phyloP scores from a whole-genome alignment of 2,888 invertebrate genomes.

The Rosalia funebris region DNA sequence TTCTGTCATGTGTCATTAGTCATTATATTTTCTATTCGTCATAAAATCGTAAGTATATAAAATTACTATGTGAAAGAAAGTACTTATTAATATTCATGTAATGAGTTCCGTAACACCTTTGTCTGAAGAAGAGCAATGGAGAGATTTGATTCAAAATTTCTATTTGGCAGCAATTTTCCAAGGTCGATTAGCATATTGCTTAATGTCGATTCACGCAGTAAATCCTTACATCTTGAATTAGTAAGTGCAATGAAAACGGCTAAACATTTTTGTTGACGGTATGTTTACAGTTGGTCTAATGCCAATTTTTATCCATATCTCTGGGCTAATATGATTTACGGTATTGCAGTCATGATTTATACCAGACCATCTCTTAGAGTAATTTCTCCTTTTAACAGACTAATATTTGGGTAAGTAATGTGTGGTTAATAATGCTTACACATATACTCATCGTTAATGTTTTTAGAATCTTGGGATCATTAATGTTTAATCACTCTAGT shows the following conservation, averaged over 20 bases:
- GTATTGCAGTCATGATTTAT: conserved; percentile 45
- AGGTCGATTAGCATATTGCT: conserved; percentile 57
- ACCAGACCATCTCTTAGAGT: conserved; percentile 42
- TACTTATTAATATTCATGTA: not conserved
- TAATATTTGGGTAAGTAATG: conserved; percentile 42
- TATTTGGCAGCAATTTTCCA: conserved; percentile 54
- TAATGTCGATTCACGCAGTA: conserved; percentile 60
- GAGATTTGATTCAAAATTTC: conserved; percentile 35
- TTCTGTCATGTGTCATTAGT: not conserved
- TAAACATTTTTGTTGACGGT: conserved; percentile 4
- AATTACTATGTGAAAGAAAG: not conserved
- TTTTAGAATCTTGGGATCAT: conserved; percentile 56
- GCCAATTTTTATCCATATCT: conserved; percentile 39
- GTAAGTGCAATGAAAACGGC: conserved; percentile 40
- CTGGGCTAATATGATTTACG: conserved; percentile 50
- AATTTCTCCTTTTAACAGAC: conserved; percentile 38
- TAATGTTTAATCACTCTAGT: conserved; percentile 58
- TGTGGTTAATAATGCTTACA: not conserved
- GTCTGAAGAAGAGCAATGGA: conserved; percentile 32
- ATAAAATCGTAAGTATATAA: not conserved
- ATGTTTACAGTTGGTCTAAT: conserved; percentile 28
- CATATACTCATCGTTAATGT: no score
- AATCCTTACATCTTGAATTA: conserved; percentile 52
- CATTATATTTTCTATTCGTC: not conserved
- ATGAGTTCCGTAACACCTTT: conserved; percentile 16